Evolutionary conservation across 35 echinoderm and acorn worm genomes (phyloP).

Genomic region (Nesometra sesokonis): DNA sequence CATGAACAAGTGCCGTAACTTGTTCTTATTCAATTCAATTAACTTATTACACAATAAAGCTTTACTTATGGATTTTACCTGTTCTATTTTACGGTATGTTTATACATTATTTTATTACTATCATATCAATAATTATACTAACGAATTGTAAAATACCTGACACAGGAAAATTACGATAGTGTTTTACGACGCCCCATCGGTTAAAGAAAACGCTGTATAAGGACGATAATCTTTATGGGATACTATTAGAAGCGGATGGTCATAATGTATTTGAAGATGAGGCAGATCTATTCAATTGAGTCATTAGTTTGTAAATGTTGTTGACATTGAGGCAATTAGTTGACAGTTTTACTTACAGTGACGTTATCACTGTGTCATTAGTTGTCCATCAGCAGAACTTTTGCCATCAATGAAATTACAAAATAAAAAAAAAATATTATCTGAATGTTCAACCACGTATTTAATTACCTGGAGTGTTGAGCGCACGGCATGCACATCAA

Average conservation of each 20-base stretch:
- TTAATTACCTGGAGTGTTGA: no score
- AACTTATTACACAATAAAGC: no score
- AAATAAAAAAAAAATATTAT: no score
- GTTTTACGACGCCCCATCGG: no score
- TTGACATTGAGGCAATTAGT: background rate
- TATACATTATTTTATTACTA: background rate
- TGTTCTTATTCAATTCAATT: no score
- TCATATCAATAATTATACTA: background rate
- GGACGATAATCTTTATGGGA: background rate
- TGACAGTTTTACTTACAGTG: background rate
- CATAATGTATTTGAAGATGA: background rate
- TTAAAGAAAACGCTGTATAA: background rate
- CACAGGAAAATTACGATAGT: background rate
- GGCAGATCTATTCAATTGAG: background rate
- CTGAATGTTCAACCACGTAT: no score
- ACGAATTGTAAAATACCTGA: background rate
- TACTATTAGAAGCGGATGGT: background rate
- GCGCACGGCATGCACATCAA: no score
- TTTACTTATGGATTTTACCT: no score
- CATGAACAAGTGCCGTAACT: no score
- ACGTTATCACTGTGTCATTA: background rate
- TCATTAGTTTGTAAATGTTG: background rate
- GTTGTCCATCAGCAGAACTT: background rate
- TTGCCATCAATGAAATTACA: background rate
- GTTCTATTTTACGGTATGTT: no score